Percentiles rank a stretch among this genome's conserved stretches.
phyloP scores from a whole-genome alignment of 1,140 invertebrate genomes.

The Drosophila azteca region DNA sequence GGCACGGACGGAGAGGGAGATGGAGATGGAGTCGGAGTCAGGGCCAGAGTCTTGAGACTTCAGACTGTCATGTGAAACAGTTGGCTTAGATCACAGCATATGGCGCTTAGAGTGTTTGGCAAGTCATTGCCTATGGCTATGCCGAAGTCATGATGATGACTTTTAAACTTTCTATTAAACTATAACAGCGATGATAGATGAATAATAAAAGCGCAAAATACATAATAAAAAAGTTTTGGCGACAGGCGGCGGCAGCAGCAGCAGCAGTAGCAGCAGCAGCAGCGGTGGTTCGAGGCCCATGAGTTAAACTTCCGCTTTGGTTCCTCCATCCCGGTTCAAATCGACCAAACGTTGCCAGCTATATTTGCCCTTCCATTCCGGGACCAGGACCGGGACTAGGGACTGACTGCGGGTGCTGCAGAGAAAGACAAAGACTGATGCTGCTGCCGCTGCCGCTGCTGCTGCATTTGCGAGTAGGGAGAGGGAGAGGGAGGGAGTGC shows the following conservation, averaged over 20 bases:
- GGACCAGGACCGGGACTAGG: too few relatives aligned
- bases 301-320: constrained; percentile 9
- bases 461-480: constrained; percentile 64
- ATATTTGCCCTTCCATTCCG: constrained; percentile 53
- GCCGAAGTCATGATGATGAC: constrained; percentile 60
- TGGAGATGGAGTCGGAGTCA: neutral
- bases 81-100: constrained; percentile 30
- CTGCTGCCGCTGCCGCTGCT: constrained; percentile 68
- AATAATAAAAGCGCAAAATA: constrained; percentile 79
- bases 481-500: constrained; percentile 57
- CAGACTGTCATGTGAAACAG: constrained; percentile 4
- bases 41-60: neutral
- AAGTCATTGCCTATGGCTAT: constrained; percentile 67
- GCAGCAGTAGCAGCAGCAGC: too few relatives aligned
- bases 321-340: constrained; percentile 31
- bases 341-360: constrained; percentile 50
- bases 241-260: constrained; percentile 63
- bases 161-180: constrained; percentile 83
- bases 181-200: constrained; percentile 81
- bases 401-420: constrained; percentile 39
- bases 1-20: neutral
- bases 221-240: constrained; percentile 80
- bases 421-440: constrained; percentile 69
- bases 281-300: constrained; percentile 28
- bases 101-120: constrained; percentile 52